Conservation (phyloP, 1,140 invertebrate genomes). For the Dysdera silvatica region DNA sequence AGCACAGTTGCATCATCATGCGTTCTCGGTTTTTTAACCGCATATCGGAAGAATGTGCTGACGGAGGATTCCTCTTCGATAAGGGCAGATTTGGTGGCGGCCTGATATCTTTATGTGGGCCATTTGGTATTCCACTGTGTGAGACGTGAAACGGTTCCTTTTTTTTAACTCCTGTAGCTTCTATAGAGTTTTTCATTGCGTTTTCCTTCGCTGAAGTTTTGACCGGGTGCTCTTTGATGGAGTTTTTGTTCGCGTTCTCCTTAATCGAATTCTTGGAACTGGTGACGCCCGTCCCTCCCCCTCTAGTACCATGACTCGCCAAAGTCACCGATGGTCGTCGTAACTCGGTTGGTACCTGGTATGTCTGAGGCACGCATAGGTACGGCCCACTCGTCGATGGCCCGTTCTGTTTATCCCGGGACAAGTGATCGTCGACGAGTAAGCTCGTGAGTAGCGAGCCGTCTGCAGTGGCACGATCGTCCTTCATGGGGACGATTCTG, state of each 20-base stretch:
- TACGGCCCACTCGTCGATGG: constrained; percentile 6
- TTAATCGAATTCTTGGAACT: not conserved
- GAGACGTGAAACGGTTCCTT: not conserved
- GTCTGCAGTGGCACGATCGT: constrained; percentile 6
- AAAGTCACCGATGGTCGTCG: constrained; percentile 11
- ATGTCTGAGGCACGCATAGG: constrained; percentile 11
- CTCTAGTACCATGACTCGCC: constrained; percentile 4
- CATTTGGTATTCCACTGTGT: not conserved
- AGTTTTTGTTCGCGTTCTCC: not conserved
- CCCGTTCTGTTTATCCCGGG: constrained; percentile 8
- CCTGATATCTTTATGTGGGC: not conserved
- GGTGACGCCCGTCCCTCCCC: not conserved
- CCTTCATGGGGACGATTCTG: constrained; percentile 24
- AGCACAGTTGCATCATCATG: constrained; percentile 27
- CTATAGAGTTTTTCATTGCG: no score
- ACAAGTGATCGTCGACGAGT: constrained; percentile 4
- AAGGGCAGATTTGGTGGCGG: constrained; percentile 12
- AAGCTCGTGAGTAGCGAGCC: not conserved
- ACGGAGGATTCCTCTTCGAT: not conserved
- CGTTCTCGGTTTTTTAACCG: constrained; percentile 18
- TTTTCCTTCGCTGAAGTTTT: not conserved
- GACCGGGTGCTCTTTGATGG: not conserved
- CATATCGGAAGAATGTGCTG: not conserved
- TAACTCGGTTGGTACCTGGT: not conserved
- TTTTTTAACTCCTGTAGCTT: not conserved